phyloP scores from a whole-genome alignment of 2,113 vertebrate genomes.

The Trogon melanurus region DNA sequence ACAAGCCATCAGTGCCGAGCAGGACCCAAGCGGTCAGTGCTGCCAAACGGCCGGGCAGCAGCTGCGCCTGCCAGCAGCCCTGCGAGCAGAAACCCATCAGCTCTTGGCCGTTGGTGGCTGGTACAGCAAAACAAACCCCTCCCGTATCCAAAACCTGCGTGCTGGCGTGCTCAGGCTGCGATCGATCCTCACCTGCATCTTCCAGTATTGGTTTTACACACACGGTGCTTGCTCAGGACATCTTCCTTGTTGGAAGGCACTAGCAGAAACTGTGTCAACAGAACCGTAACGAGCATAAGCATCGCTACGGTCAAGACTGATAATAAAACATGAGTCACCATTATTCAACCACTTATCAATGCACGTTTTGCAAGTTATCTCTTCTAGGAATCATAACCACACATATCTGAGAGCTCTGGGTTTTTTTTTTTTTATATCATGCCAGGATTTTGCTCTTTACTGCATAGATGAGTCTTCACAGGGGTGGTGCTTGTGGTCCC shows the following conservation, averaged over 20 bases:
- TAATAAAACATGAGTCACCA: slow-evolving; percentile 36
- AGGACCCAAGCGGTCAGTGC: neutral
- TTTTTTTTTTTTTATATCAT: neutral
- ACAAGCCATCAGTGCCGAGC: neutral
- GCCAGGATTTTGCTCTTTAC: neutral
- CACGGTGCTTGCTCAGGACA: neutral
- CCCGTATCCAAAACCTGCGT: neutral
- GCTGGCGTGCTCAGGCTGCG: neutral
- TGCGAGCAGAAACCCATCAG: neutral
- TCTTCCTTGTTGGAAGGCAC: neutral
- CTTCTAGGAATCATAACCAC: neutral
- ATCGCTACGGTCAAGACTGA: neutral
- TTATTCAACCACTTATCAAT: neutral
- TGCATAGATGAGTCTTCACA: rapidly evolving
- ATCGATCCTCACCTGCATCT: neutral
- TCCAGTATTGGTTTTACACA: neutral
- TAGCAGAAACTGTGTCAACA: neutral
- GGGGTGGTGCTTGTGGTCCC: neutral
- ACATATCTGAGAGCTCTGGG: neutral
- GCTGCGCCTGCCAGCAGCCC: neutral
- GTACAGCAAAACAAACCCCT: neutral
- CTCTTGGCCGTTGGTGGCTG: neutral
- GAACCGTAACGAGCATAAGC: neutral
- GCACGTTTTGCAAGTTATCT: neutral
- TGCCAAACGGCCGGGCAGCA: rapidly evolving